Percentiles rank a stretch among this genome's conserved stretches.
Evolutionary conservation across 23 tunicate genomes (phyloP).

Genomic region (Styela plicata): DNA sequence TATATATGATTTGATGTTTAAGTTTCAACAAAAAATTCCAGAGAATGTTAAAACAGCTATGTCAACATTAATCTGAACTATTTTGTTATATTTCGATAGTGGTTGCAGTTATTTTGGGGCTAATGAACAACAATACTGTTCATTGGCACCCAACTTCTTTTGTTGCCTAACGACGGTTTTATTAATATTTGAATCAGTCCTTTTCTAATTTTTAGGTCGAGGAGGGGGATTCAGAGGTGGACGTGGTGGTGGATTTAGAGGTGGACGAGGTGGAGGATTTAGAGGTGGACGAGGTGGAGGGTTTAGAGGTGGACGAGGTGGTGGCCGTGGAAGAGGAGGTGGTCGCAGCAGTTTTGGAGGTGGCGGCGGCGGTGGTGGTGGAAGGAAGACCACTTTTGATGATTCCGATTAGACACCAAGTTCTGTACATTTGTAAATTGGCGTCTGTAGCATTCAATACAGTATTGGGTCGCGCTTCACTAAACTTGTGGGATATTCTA

Average conservation of each 20-base stretch:
- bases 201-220: not conserved
- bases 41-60: too few species aligned
- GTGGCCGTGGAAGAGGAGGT: slow-evolving; percentile 58
- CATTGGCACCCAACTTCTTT: too few species aligned
- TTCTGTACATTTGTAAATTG: too few species aligned
- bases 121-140: too few species aligned
- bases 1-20: too few species aligned
- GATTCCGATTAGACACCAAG: slow-evolving; percentile 33
- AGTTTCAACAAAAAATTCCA: too few species aligned
- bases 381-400: slow-evolving; percentile 63
- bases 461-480: not conserved
- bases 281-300: slow-evolving; percentile 14
- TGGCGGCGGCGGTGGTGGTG: slow-evolving; percentile 36
- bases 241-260: slow-evolving; percentile 59
- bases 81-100: too few species aligned
- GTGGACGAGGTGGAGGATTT: slow-evolving; percentile 43
- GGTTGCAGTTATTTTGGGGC: too few species aligned
- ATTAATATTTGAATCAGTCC: too few species aligned
- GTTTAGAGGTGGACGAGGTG: slow-evolving; percentile 33
- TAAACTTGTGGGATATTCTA: not conserved
- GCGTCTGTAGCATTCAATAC: not conserved
- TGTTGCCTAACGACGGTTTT: too few species aligned
- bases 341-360: slow-evolving; percentile 54
- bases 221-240: slow-evolving; percentile 29
- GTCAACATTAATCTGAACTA: too few species aligned